Base-by-base conservation (phyloP, 2,797 vertebrate genomes). In the Girardinus metallicus region DNA sequence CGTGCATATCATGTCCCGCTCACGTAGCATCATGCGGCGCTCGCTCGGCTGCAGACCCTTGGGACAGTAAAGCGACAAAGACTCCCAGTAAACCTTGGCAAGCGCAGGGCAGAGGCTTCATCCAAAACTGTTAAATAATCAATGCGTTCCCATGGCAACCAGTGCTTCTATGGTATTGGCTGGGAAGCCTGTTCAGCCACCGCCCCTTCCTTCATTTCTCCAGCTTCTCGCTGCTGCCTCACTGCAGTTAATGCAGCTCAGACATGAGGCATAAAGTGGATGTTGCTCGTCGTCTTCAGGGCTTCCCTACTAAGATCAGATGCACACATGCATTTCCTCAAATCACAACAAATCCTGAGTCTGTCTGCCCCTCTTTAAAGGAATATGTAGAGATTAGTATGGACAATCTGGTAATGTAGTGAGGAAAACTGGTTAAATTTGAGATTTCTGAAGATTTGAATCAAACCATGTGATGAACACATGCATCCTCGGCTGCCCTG, bases 81-180 rank as follows among this genome's bases (percentile, higher is more conserved):
- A 88, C 90, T 93, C 91, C 87, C 86, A 87, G 91, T 86, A 89
- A 94, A 95, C 93, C 91, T 85, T 91, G 88, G 91, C 91, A 89
- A 95, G 86, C 76, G 87, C 81, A 76, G 78, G 89, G 87, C 90
- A 85, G 91, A 83, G 77, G 86, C 91, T 85, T 83, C 83, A 83
- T 94, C 91, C 92, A 94, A 95, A 72, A 94, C 83, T 93, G 94
- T 95, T 96, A 96, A 96, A 96, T 96, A 96, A 96, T 96, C 94
- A 94, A 96, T 95, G 95, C 86, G 94, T 95, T 95, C 84, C 94
- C 94, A 95, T 95, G 91, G 94, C 47, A 92, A 96, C 94, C 64
- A 26, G 86, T 76, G 79, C 92, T 86, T 23, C 79, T 80, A 84
- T 74, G 1, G 85, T 74, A 92, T 91, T 95, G 93, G 94, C 91